Base-by-base conservation (phyloP, 2,797 vertebrate species). In the Ctenopoma kingsleyae region DNA sequence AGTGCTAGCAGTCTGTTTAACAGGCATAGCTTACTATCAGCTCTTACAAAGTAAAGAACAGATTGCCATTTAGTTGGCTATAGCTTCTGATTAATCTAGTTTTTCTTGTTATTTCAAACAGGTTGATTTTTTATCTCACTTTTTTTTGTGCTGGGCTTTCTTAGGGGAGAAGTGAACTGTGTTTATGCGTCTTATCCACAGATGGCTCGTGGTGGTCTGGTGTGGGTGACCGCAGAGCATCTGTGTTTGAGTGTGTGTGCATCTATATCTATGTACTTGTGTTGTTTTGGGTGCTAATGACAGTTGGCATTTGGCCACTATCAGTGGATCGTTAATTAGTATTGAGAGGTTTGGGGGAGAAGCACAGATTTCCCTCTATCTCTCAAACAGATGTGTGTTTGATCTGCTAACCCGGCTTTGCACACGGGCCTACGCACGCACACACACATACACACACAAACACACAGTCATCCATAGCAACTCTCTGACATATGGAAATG, bases 241-340 rank as follows among this genome's bases (percentile, higher is more conserved):
- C 81, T 89, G 84, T 76, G 81, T 85, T 67, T 58, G 66, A 68
- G 78, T 44, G 76, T 69, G 77, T 6, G 71, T 20, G 23, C 65
- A 27, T 80, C 66, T 78, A 69, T 86, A 85, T 87, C 77, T 88
- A 88, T 88, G 85, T 62, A 72, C 73, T 85, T 81, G 81, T 81
- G 85, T 82, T 80, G 74, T 74, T 73, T 73, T 63, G 76, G 75
- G 71, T 71, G 80, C 88, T 92, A 91, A 92, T 92, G 89, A 86
- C 87, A 85, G 85, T 78, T 94, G 92, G 91, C 90, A 89, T 84
- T 83, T 88, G 87, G 88, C 91, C 89, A 84, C 86, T 83, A 86
- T 88, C 84, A 85, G 83, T 90, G 90, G 91, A 87, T 87, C 84
- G 92, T 93, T 96, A 94, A 94, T 94, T 94, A 92, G 92, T 94